Evolutionary conservation across 1,140 invertebrate genomes (phyloP).

Genomic region (Rhizoglyphus robini): DNA sequence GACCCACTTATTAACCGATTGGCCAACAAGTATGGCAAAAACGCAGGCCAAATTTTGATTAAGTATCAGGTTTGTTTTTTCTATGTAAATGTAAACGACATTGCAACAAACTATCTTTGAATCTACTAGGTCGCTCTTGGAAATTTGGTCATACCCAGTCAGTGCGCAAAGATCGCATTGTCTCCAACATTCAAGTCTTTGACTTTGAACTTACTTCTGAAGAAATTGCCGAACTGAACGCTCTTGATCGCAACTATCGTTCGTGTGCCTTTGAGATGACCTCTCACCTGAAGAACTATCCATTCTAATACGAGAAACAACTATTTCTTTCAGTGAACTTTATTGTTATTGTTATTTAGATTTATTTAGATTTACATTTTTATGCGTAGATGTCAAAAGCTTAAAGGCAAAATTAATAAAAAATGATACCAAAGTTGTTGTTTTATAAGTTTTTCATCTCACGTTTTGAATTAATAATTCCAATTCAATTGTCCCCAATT

Average conservation of each 20-base stretch:
- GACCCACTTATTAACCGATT: conserved; percentile 6
- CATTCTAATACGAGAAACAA: no score
- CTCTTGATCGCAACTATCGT: conserved; percentile 22
- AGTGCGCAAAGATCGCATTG: conserved; percentile 47
- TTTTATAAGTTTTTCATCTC: no score
- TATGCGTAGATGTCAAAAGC: no score
- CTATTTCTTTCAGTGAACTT: no score
- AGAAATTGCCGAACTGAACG: conserved; percentile 42
- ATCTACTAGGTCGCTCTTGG: conserved; percentile 36
- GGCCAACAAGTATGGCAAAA: conserved; percentile 18
- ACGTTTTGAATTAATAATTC: no score
- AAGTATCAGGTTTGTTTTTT: conserved; percentile 16
- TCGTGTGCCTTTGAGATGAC: conserved; percentile 22
- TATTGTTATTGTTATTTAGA: no score
- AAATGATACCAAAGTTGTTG: no score
- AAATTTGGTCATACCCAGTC: conserved; percentile 58
- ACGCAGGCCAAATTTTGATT: conserved; percentile 17
- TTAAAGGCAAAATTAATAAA: no score
- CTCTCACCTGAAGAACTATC: conserved; percentile 20
- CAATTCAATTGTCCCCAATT: no score
- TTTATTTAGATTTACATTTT: no score
- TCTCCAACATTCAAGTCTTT: conserved; percentile 51
- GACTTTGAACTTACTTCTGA: conserved; percentile 52
- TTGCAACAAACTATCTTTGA: neutral
- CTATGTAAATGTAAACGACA: neutral